Conservation (phyloP, 2,113 vertebrate species). For the Clarias macrocephalus region DNA sequence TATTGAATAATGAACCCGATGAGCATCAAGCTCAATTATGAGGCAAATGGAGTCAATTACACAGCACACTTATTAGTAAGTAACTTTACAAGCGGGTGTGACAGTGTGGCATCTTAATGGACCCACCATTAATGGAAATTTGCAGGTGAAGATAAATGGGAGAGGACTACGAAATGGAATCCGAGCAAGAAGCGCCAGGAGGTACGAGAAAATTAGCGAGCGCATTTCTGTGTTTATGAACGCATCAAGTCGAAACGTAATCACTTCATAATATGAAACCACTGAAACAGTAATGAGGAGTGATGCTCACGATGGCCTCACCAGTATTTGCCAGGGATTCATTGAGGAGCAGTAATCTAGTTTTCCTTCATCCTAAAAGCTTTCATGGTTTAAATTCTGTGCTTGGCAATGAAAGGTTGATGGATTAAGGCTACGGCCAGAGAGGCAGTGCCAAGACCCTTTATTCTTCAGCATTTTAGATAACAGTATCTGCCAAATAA, state of each 20-base stretch:
- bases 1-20: conserved; percentile 29
- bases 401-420: not conserved
- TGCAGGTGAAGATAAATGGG: conserved; percentile 29
- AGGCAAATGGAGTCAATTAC: conserved; percentile 36
- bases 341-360: conserved; percentile 11
- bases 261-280: conserved; percentile 33
- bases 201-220: conserved; percentile 25
- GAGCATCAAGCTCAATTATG: conserved; percentile 26
- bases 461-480: not conserved
- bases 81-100: conserved; percentile 34
- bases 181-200: conserved; percentile 6
- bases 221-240: conserved; percentile 31
- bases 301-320: conserved; percentile 20
- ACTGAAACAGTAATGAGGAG: conserved; percentile 23
- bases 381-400: conserved; percentile 7
- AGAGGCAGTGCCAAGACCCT: not conserved
- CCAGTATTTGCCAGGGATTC: conserved; percentile 14
- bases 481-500: not conserved
- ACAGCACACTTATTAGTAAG: conserved; percentile 17
- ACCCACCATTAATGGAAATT: conserved; percentile 25
- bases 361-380: conserved; percentile 26
- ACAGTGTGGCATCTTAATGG: conserved; percentile 25
- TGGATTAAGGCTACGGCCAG: not conserved
- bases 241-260: conserved; percentile 22
- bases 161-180: not conserved